Percentiles rank a stretch among this genome's conserved stretches.
phyloP scores from a whole-genome alignment of 2,113 vertebrate genomes.

The Glareola pratincola region DNA sequence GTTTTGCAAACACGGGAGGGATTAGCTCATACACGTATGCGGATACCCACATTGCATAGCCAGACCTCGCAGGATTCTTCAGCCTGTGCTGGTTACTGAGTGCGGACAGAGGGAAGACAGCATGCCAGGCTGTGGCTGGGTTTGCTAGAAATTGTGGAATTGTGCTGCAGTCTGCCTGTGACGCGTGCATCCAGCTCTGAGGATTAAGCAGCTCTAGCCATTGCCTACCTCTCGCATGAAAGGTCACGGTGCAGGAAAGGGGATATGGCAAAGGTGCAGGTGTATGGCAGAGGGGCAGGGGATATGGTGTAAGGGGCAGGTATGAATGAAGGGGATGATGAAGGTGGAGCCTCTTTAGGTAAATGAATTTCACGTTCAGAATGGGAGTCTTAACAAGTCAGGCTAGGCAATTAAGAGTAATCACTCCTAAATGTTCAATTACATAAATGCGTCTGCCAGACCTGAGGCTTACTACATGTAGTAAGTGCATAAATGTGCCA shows the following conservation, averaged over 20 bases:
- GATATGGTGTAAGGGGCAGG: background rate
- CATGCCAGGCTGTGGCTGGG: background rate
- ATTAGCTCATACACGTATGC: background rate
- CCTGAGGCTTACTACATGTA: background rate
- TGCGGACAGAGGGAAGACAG: background rate
- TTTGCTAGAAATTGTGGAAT: background rate
- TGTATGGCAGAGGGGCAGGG: too few species aligned
- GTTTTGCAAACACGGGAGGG: fast-evolving
- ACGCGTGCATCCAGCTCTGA: fast-evolving
- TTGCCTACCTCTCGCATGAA: background rate
- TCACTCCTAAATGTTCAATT: slow-evolving; percentile 12
- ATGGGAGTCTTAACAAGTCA: background rate
- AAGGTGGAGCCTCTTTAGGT: background rate
- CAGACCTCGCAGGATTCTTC: background rate
- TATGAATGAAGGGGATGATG: background rate
- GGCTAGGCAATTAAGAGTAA: slow-evolving; percentile 21
- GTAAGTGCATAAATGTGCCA: background rate
- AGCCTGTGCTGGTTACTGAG: background rate
- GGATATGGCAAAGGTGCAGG: background rate
- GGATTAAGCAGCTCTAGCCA: background rate
- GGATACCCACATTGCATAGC: background rate
- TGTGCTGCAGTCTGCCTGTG: background rate
- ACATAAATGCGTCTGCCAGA: background rate
- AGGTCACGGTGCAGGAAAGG: fast-evolving
- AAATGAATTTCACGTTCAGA: background rate